Evolutionary conservation across 2,888 invertebrate species (phyloP), one percentile per base, ranked within the genome.

Genomic region (Dione vanillae): DNA sequence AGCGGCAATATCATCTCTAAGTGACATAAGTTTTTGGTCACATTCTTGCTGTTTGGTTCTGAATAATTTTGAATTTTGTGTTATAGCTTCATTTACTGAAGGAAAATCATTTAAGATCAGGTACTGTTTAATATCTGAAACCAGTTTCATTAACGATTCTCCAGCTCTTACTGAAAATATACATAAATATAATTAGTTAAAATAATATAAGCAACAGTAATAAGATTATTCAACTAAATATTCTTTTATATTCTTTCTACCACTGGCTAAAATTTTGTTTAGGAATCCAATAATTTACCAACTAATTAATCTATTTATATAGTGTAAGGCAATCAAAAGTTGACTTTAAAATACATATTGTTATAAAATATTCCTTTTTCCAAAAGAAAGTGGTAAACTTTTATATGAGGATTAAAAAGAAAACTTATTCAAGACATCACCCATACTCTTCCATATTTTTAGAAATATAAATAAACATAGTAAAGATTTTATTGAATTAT

Each of bases 41-140:
- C 98, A 97, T 85, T 98, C 98, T 59, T 96, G 96, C 92, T 98
- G 98, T 83, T 97, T 97, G 0, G 97, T 96, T 69, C 98, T 95
- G 83, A 97, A 98, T 12, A 98, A 88, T 84, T 97, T 97, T 0
- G 97, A 97, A 85, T 98, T 98, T 78, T 97, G 96, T n/a, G 97
- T 96, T 75, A 99, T 99, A 0, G 99, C 98, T 83, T 99, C 98
- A 87, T 99, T 99, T 0, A 99, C 98, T 1, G 99, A 98, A 56
- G 98, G 98, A 85, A 99, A 99, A 90, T 99, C 99, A 87, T 99
- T 99, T 20, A 99, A 94, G 80, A 99, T 99, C 56, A 99, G 94
- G 88, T 99, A 99, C 85, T 99, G 99, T 83, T 99, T 99, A 74
- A 99, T 97, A 85, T 99, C 99, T 0, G 99, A 98, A 0, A 99